phyloP scores from a whole-genome alignment of 2,113 vertebrate genomes.

The Bothrops jararaca region DNA sequence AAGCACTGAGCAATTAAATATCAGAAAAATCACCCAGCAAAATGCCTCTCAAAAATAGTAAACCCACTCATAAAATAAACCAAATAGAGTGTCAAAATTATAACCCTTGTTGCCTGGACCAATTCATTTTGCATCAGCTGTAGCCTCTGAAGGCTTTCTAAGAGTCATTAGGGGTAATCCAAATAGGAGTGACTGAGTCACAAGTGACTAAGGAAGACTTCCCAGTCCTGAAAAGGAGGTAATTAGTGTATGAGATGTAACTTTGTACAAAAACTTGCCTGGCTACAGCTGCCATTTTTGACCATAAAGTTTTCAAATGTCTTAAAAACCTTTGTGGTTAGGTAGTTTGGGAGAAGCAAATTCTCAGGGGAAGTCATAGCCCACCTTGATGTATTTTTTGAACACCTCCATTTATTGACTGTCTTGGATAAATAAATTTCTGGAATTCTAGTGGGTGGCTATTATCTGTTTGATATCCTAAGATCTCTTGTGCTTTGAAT shows the following conservation, averaged over 20 bases:
- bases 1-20: background rate
- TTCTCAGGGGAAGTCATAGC: background rate
- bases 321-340: background rate
- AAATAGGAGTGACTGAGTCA: background rate
- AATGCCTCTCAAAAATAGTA: background rate
- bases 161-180: background rate
- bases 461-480: background rate
- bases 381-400: background rate
- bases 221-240: background rate
- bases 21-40: background rate
- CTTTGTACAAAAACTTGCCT: background rate
- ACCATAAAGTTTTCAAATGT: background rate
- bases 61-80: background rate
- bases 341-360: background rate
- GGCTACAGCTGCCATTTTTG: background rate
- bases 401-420: background rate
- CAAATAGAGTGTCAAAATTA: background rate
- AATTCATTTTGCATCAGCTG: background rate
- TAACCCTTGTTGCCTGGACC: background rate
- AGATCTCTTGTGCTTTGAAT: conserved; percentile 22
- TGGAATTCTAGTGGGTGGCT: background rate
- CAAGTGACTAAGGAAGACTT: background rate
- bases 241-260: background rate
- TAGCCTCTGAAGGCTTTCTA: background rate
- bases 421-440: background rate